phyloP scores from a whole-genome alignment of 2,888 invertebrate genomes.

The Rapana venosa region DNA sequence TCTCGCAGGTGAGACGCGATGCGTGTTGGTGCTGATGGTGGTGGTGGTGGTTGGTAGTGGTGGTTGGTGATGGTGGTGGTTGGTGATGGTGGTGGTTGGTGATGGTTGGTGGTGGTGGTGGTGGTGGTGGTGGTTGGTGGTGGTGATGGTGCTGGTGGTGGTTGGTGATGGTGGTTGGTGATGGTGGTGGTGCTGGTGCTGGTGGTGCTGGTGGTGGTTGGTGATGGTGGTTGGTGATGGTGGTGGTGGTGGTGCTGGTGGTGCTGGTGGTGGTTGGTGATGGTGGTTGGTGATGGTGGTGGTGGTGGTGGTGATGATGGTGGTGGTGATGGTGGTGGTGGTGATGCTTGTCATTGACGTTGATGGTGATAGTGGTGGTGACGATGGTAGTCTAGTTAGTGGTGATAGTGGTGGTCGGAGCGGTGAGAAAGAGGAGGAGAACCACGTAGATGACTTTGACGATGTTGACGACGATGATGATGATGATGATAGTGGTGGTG shows the following conservation, averaged over 20 bases:
- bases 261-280: not conserved
- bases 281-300: not conserved
- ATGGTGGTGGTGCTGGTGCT: not conserved
- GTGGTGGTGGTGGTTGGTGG: not conserved
- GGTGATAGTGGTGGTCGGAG: not conserved
- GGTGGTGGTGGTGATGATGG: not conserved
- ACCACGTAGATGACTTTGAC: not conserved
- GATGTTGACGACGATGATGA: constrained; percentile 43
- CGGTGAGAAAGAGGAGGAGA: not conserved
- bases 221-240: too few relatives aligned
- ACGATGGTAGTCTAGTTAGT: not conserved
- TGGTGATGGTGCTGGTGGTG: not conserved
- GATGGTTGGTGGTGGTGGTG: not conserved
- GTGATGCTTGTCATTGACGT: too few relatives aligned
- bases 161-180: not conserved
- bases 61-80: not conserved
- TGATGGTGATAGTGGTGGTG: not conserved
- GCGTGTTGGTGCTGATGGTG: not conserved
- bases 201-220: not conserved
- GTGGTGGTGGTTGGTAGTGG: not conserved
- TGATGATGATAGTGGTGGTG: constrained; percentile 23
- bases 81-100: not conserved
- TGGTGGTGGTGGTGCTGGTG: not conserved
- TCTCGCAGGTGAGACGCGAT: not conserved
- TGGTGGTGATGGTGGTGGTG: not conserved